A percentile compares a stretch with the other conserved stretches of the same genome.
Evolutionary conservation across 2,888 invertebrate genomes (phyloP).

Genomic region (Diaprepes abbreviatus): DNA sequence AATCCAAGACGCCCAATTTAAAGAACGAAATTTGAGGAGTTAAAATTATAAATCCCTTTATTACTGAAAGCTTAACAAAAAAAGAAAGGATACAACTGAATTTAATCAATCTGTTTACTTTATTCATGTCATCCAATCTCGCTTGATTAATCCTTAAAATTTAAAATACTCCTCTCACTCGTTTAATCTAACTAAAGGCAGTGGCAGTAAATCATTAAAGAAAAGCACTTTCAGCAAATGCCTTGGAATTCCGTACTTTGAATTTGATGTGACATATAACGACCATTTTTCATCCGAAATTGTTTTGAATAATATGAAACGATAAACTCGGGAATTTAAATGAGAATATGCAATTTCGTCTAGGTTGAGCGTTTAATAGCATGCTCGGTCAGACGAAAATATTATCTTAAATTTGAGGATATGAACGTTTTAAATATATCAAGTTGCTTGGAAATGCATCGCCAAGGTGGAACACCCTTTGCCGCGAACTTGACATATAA

Average conservation of each 20-base stretch:
- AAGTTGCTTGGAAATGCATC: no score
- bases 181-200: slow-evolving; percentile 23
- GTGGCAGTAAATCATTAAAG: slow-evolving; percentile 46
- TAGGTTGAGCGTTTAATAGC: not conserved
- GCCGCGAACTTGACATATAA: no score
- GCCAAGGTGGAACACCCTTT: no score
- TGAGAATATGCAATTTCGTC: slow-evolving; percentile 34
- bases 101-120: no score
- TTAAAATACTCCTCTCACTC: not conserved
- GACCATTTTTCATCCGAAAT: slow-evolving; percentile 46
- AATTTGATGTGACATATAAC: slow-evolving; percentile 42
- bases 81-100: no score
- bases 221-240: slow-evolving; percentile 31
- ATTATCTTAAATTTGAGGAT: no score
- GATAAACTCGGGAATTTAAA: slow-evolving; percentile 36
- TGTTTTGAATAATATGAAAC: slow-evolving; percentile 42
- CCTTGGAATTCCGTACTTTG: slow-evolving; percentile 41
- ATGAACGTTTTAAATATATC: no score
- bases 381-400: no score
- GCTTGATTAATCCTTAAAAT: not conserved
- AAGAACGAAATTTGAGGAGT: no score
- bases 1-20: no score
- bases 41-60: no score
- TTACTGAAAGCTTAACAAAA: no score
- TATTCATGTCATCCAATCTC: not conserved